Evolutionary conservation across 2,113 vertebrate genomes (phyloP), one percentile per base, ranked within the genome.

Genomic region (Perognathus longimembris): DNA sequence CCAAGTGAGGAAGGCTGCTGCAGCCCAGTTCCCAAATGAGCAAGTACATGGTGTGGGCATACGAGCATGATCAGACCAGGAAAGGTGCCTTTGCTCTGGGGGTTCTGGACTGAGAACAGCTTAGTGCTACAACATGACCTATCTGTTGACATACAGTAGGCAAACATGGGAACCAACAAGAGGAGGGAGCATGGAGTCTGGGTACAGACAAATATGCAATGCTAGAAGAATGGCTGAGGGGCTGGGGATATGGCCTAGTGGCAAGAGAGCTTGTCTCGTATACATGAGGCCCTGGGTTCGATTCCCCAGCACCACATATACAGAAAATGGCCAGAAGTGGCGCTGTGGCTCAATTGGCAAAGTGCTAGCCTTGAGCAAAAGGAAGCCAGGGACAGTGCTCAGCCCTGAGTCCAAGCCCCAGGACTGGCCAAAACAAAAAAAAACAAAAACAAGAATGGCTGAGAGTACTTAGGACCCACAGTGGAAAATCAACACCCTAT

Each of bases 141-240:
- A 15, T 15, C 24, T 21, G 21, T 21, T 26, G 22, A 76, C 6
- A 14, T 15, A 61, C 22, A 20, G 17, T 15, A 4, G 66, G 17
- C 24, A 12, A 34, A 69, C 24, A 54, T 11, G 18, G 28, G 12
- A 10, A 26, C 57, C 1, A 36, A 9, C 6, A 15, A 24, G 73
- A 21, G 21, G 18, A 3, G 15, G 0, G 15, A 45, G 14, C 24
- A 28, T 6, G 0, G 32, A 7, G 0, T 8, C 32, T 3, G 26
- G 32, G 40, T 14, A 1, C 26, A 30, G 26, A 64, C 78, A 21
- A 28, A 3, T 28, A 6, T 3, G 7, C 69, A 70, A 34, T 38
- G 12, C 69, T 67, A 14, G 63, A 11, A 12, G 30, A 61, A 3
- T 3, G 59, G 7, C 20, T 30, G n/a, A n/a, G n/a, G n/a, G n/a